A percentile compares a stretch with the other conserved stretches of the same genome.
Conservation (phyloP, 2,797 vertebrate species). For the Enteromius radiatus region DNA sequence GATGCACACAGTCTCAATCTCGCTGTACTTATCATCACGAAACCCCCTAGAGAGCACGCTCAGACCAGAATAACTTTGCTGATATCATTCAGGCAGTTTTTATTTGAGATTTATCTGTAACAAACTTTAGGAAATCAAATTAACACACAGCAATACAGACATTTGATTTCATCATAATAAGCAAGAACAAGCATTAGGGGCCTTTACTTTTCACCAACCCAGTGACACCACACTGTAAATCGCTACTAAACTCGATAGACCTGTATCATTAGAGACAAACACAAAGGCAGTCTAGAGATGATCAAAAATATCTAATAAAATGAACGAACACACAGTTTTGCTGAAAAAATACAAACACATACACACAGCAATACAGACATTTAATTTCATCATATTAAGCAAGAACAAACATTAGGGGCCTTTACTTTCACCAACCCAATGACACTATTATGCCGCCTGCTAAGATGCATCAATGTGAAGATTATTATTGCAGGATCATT, state of each 20-base stretch:
- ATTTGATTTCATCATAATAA: constrained; percentile 31
- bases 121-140: constrained; percentile 32
- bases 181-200: constrained; percentile 21
- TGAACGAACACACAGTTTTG: neutral
- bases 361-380: constrained; percentile 29
- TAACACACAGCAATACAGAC: constrained; percentile 15
- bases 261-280: neutral
- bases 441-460: constrained; percentile 18
- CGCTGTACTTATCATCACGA: constrained; percentile 1
- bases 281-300: neutral
- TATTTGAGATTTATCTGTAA: constrained; percentile 27
- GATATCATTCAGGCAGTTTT: constrained; percentile 3
- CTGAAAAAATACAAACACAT: neutral
- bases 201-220: constrained; percentile 21
- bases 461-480: constrained; percentile 19
- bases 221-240: constrained; percentile 23
- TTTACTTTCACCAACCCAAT: constrained; percentile 32
- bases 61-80: constrained; percentile 20
- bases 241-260: constrained; percentile 16
- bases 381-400: constrained; percentile 24
- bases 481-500: constrained; percentile 28
- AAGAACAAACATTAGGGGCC: constrained; percentile 23
- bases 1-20: neutral
- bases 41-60: neutral
- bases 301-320: neutral